Conservation (phyloP, 2,888 invertebrate species). For the Dione vanillae region DNA sequence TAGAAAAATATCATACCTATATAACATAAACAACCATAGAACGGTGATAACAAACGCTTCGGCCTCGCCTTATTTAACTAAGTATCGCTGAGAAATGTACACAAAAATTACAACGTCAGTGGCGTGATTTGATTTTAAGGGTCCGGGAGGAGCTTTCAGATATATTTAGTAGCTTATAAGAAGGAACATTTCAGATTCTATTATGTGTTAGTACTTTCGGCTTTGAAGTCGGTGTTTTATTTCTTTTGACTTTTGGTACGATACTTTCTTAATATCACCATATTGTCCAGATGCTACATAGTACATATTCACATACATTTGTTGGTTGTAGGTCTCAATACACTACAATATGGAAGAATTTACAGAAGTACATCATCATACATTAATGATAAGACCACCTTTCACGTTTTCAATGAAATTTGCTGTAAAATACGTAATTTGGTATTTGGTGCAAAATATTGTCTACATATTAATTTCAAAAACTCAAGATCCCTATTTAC, state of each 20-base stretch:
- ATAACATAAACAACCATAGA: background rate
- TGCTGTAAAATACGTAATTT: too few species aligned
- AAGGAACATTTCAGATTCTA: conserved; percentile 2
- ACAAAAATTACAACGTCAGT: conserved; percentile 12
- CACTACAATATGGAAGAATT: too few species aligned
- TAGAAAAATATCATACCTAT: too few species aligned
- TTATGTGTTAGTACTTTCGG: background rate
- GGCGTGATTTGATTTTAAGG: conserved; percentile 8
- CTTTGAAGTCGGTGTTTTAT: background rate
- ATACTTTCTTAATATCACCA: background rate
- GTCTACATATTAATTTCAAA: too few species aligned
- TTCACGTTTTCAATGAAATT: too few species aligned
- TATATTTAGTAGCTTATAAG: conserved; percentile 9
- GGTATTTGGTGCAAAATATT: too few species aligned
- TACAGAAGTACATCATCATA: too few species aligned
- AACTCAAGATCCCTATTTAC: too few species aligned
- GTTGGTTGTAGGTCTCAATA: too few species aligned
- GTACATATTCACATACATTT: too few species aligned
- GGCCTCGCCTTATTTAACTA: background rate
- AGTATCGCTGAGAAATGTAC: background rate
- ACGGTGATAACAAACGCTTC: background rate
- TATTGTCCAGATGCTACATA: too few species aligned
- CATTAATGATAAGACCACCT: too few species aligned
- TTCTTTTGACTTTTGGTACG: background rate
- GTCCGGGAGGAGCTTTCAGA: background rate